These are phyloP conservation scores for Drosophila takahashii DNA, from an alignment of 1,140 invertebrate genomes.

Conservation along the genomic window DNA sequence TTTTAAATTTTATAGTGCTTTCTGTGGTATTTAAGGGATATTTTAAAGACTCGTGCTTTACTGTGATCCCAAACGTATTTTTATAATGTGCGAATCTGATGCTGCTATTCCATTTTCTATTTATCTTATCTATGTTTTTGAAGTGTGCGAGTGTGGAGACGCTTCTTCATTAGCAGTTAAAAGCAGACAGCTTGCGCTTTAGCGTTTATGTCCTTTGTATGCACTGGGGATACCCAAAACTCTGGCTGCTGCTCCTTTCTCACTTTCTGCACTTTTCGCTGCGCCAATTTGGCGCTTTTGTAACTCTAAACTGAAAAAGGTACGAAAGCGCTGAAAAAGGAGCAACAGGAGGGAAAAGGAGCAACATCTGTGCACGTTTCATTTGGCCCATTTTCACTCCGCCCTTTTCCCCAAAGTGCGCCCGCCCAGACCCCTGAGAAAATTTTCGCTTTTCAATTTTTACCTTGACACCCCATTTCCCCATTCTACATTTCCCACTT, in stretches of 20 bases:
- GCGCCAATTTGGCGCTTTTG: slow-evolving; percentile 69
- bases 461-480: slow-evolving; percentile 64
- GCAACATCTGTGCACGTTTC: slow-evolving; percentile 59
- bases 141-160: slow-evolving; percentile 7
- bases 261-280: slow-evolving; percentile 29
- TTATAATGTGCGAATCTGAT: slow-evolving; percentile 5
- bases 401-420: neutral
- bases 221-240: slow-evolving; percentile 3
- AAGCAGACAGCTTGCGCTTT: slow-evolving; percentile 22
- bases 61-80: too few species aligned
- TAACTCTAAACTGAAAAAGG: slow-evolving; percentile 56
- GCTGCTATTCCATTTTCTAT: neutral
- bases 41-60: neutral
- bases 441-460: slow-evolving; percentile 79
- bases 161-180: slow-evolving; percentile 74
- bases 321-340: slow-evolving; percentile 18
- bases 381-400: slow-evolving; percentile 68
- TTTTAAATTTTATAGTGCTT: neutral
- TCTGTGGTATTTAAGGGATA: neutral
- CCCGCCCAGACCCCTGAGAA: slow-evolving; percentile 11
- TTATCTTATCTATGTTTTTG: neutral
- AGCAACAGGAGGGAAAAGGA: slow-evolving; percentile 31
- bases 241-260: slow-evolving; percentile 3
- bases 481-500: neutral
- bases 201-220: slow-evolving; percentile 53